Evolutionary conservation across 2,888 invertebrate genomes (phyloP).

Genomic region (Leptinotarsa rubiginosa): DNA sequence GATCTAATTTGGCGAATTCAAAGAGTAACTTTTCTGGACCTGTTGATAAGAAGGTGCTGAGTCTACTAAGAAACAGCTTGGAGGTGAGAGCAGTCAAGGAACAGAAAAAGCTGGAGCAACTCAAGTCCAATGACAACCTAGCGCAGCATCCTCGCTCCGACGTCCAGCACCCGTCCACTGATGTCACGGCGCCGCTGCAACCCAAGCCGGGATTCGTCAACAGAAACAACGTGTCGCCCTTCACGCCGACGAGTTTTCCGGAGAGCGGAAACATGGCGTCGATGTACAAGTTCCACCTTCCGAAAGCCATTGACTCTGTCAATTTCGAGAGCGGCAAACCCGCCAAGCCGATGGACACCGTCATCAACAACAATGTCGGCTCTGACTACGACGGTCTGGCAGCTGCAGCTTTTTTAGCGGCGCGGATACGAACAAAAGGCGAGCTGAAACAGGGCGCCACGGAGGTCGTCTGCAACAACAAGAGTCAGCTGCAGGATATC

Average conservation of each 20-base stretch:
- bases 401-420: constrained; percentile 74
- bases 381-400: constrained; percentile 71
- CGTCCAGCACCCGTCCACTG: constrained; percentile 64
- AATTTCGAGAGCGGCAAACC: constrained; percentile 61
- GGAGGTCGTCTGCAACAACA: constrained; percentile 42
- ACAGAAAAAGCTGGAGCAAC: constrained; percentile 67
- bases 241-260: constrained; percentile 69
- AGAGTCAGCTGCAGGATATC: constrained; percentile 49
- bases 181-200: constrained; percentile 64
- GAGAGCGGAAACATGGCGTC: constrained; percentile 68
- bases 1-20: constrained; percentile 56
- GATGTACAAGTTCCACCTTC: constrained; percentile 75
- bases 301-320: constrained; percentile 77
- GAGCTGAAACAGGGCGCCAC: constrained; percentile 75
- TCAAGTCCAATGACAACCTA: constrained; percentile 53
- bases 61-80: constrained; percentile 77
- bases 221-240: constrained; percentile 70
- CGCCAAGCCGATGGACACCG: constrained; percentile 49
- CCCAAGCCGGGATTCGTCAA: constrained; percentile 67
- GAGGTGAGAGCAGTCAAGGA: constrained; percentile 76
- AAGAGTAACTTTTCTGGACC: constrained; percentile 65
- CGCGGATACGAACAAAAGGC: constrained; percentile 87
- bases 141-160: constrained; percentile 56
- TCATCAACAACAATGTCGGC: constrained; percentile 53
- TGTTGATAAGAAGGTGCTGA: constrained; percentile 79